A percentile compares a stretch with the other conserved stretches of the same genome.
phyloP scores from a whole-genome alignment of 2,113 vertebrate species.

The Microcebus griseorufus region DNA sequence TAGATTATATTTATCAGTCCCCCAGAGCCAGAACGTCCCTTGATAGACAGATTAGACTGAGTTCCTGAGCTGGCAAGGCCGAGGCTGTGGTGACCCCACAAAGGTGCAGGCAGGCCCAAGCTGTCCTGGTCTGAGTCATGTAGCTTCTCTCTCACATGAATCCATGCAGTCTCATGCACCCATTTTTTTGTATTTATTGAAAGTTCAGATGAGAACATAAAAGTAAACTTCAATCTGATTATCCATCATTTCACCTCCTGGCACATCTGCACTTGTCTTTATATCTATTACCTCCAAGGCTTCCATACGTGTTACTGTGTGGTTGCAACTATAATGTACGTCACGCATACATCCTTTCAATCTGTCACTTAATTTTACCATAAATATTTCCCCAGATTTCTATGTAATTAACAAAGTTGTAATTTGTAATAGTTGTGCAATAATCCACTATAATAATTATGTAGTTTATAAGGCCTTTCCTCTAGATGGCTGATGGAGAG shows the following conservation, averaged over 20 bases:
- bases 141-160: neutral
- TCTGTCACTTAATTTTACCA: conserved; percentile 12
- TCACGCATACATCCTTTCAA: neutral
- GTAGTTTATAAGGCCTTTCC: neutral
- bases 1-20: neutral
- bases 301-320: neutral
- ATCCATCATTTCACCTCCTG: neutral
- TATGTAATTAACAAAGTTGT: neutral
- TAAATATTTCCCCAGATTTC: neutral
- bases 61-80: neutral
- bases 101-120: neutral
- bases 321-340: neutral
- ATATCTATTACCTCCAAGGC: too few species aligned
- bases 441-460: neutral
- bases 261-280: neutral
- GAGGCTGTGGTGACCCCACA: neutral
- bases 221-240: neutral
- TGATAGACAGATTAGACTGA: neutral
- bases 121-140: neutral
- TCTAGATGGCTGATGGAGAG: neutral
- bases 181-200: neutral
- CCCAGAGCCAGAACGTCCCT: neutral
- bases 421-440: conserved; percentile 9
- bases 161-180: neutral
- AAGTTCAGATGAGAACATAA: conserved; percentile 16